These are phyloP conservation scores for Drosophila bipectinata DNA, from an alignment of 1,140 invertebrate genomes.

Conservation along the genomic window DNA sequence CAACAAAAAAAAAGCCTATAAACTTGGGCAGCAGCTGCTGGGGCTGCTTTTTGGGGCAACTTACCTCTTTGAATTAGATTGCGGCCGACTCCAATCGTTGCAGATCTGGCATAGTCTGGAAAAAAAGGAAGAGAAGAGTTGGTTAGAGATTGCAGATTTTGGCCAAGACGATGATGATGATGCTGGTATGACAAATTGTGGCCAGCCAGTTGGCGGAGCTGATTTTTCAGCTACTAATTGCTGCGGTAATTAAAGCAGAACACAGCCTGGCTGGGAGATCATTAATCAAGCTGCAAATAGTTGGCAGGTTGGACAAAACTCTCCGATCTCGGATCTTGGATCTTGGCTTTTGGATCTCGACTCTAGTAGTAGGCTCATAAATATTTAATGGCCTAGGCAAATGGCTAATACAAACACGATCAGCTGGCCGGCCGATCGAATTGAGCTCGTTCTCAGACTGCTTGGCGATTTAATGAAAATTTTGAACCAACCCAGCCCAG, in stretches of 20 bases:
- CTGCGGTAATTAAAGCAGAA: constrained; percentile 73
- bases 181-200: constrained; percentile 65
- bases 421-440: constrained; percentile 27
- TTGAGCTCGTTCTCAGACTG: constrained; percentile 40
- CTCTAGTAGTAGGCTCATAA: constrained; percentile 30
- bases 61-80: constrained; percentile 62
- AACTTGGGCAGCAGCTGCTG: constrained; percentile 32
- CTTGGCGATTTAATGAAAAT: constrained; percentile 43
- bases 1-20: constrained; percentile 22
- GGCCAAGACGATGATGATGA: constrained; percentile 29
- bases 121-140: constrained; percentile 9
- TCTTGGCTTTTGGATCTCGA: constrained; percentile 16
- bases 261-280: constrained; percentile 54
- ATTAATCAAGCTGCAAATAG: constrained; percentile 70
- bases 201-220: constrained; percentile 27
- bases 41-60: constrained; percentile 23
- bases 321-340: constrained; percentile 9
- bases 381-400: constrained; percentile 58
- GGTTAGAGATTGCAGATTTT: constrained; percentile 37
- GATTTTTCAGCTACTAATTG: constrained; percentile 73
- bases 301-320: constrained; percentile 53
- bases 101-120: constrained; percentile 59
- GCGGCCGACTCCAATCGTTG: constrained; percentile 22
- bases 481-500: constrained; percentile 1
- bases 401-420: constrained; percentile 33